A percentile compares a stretch with the other conserved stretches of the same genome.
Evolutionary conservation across 2,113 vertebrate genomes (phyloP).

Genomic region (Eudyptes chrysolophus): DNA sequence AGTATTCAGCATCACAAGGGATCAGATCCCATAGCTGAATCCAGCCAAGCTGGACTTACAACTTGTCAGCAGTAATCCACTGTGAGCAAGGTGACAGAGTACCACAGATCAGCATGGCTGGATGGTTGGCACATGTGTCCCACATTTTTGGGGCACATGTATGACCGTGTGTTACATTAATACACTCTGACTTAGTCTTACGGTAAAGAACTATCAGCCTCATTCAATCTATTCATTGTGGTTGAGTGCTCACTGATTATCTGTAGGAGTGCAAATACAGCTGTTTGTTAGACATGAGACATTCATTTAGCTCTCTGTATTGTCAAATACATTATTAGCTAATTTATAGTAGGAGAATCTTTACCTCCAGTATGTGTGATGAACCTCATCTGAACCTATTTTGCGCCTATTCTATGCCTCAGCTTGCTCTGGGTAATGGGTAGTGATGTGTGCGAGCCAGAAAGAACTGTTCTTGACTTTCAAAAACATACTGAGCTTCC

Average conservation of each 20-base stretch:
- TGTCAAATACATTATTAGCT: background rate
- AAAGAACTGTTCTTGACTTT: background rate
- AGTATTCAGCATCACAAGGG: slow-evolving; percentile 12
- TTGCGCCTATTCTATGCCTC: background rate
- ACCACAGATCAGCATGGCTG: slow-evolving; percentile 22
- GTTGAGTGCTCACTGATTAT: background rate
- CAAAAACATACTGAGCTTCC: background rate
- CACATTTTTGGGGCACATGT: slow-evolving; percentile 22
- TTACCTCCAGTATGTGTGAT: background rate
- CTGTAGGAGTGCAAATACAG: slow-evolving; percentile 28
- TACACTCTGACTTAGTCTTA: slow-evolving; percentile 39
- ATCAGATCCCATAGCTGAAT: background rate
- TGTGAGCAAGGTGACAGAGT: slow-evolving; percentile 22
- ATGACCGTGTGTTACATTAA: slow-evolving; percentile 12
- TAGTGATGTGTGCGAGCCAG: background rate
- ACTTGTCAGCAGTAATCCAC: slow-evolving; percentile 48
- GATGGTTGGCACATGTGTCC: slow-evolving; percentile 29
- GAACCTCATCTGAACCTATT: background rate
- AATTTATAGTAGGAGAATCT: background rate
- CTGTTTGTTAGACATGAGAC: slow-evolving; percentile 18
- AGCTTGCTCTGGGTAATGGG: background rate
- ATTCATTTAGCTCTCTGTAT: slow-evolving; percentile 9
- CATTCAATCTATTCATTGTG: slow-evolving; percentile 6
- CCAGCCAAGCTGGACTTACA: slow-evolving; percentile 33
- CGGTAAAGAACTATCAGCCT: background rate